phyloP scores from a whole-genome alignment of 2,797 vertebrate genomes.

The Anabas testudineus region DNA sequence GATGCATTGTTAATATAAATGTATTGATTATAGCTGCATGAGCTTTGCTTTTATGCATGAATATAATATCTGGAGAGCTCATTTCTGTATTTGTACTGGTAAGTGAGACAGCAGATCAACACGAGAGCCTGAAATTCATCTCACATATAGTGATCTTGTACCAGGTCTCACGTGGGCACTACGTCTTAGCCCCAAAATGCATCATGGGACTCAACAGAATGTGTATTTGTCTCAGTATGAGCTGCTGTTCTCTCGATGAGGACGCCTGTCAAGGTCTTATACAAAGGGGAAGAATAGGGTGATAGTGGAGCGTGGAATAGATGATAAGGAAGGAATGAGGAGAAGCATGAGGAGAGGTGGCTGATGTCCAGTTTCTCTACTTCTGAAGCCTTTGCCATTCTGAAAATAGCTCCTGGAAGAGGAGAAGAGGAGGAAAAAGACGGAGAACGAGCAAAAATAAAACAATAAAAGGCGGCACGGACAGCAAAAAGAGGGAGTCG shows the following conservation, averaged over 20 bases:
- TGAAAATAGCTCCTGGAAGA: conserved; percentile 9
- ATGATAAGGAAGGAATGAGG: conserved; percentile 28
- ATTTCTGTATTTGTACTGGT: background rate
- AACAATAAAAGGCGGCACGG: conserved; percentile 40
- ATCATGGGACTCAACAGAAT: conserved; percentile 25
- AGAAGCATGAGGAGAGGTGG: conserved; percentile 17
- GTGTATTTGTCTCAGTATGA: conserved; percentile 32
- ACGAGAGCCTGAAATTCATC: background rate
- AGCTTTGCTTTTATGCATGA: background rate
- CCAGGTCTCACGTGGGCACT: background rate
- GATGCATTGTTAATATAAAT: background rate
- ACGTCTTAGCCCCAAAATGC: conserved; percentile 13
- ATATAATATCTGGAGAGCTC: background rate
- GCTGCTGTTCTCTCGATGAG: conserved; percentile 31
- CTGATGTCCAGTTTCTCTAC: conserved; percentile 42
- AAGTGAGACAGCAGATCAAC: background rate
- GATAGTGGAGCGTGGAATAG: conserved; percentile 13
- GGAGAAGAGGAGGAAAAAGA: conserved; percentile 16
- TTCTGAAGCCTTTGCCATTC: conserved; percentile 19
- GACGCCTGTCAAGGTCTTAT: conserved; percentile 45
- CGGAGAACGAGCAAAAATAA: conserved; percentile 13
- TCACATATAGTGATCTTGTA: background rate
- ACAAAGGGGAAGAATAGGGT: conserved; percentile 25
- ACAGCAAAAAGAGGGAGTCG: conserved; percentile 21
- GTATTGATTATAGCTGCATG: background rate